Percentiles rank a stretch among this genome's conserved stretches.
These are phyloP conservation scores for Cyanocitta stelleri DNA, from an alignment of 2,113 vertebrate species.

Conservation along the genomic window DNA sequence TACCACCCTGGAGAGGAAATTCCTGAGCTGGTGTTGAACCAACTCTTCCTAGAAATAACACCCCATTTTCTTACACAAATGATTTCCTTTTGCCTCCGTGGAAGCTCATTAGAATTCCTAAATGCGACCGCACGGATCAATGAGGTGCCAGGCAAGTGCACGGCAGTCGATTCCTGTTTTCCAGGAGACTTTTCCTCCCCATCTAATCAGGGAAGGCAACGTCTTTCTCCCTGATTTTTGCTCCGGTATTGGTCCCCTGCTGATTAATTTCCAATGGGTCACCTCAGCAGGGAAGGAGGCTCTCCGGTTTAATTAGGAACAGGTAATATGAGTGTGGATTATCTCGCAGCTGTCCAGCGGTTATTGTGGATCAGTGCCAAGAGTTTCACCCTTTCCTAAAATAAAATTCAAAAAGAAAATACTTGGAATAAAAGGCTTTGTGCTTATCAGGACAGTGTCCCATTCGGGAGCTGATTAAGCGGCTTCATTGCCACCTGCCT, in stretches of 20 bases:
- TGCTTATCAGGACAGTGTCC: not conserved
- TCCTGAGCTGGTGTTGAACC: fast-evolving
- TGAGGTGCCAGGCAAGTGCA: not conserved
- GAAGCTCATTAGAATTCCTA: slow-evolving; percentile 32
- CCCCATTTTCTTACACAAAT: not conserved
- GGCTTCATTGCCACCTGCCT: not conserved
- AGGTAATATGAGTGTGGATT: not conserved
- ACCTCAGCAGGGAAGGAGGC: not conserved
- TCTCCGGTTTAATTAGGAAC: not conserved
- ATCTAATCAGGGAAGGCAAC: not conserved
- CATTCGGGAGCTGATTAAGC: fast-evolving
- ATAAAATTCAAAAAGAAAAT: not conserved
- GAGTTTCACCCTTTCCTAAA: not conserved
- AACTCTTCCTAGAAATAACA: not conserved
- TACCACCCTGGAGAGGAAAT: not conserved
- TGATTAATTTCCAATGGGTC: slow-evolving; percentile 42
- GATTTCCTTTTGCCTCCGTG: not conserved
- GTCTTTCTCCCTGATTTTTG: not conserved
- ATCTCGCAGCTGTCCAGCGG: not conserved
- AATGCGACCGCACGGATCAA: fast-evolving
- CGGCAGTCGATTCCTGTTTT: not conserved
- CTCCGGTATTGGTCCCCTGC: not conserved
- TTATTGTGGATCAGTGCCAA: not conserved
- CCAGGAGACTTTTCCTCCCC: not conserved
- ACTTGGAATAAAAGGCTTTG: not conserved